Evolutionary conservation across 2,113 vertebrate species (phyloP).

Genomic region (Microcebus murinus): DNA sequence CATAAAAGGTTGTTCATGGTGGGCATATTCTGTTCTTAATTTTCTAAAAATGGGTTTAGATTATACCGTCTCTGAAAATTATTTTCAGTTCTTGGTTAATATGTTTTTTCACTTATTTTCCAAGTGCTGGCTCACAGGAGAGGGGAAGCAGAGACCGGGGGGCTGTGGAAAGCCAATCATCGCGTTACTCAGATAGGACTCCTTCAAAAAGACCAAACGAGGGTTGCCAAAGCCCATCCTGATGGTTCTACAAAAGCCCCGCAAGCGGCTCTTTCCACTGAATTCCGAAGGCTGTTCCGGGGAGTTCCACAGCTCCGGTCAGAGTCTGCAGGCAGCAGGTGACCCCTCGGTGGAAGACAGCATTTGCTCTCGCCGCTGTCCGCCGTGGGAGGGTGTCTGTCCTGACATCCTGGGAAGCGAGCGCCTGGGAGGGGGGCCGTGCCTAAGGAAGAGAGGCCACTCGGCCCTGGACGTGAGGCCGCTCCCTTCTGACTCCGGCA

Average conservation of each 20-base stretch:
- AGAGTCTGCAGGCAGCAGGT: not conserved
- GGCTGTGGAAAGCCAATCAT: not conserved
- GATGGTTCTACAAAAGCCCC: not conserved
- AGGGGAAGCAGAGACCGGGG: not conserved
- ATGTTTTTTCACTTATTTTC: not conserved
- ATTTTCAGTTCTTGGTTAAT: not conserved
- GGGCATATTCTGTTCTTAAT: not conserved
- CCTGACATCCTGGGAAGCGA: not conserved
- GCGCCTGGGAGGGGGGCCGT: fast-evolving
- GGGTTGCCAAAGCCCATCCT: not conserved
- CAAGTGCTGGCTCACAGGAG: not conserved
- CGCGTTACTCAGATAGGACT: not conserved
- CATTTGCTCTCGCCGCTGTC: not conserved
- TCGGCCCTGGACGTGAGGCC: not conserved
- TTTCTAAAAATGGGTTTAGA: not conserved
- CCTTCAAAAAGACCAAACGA: not conserved
- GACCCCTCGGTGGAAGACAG: fast-evolving
- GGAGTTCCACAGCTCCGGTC: not conserved
- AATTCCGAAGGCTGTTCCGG: not conserved
- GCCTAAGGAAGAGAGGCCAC: not conserved
- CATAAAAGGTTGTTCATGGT: not conserved
- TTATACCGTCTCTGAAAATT: not conserved
- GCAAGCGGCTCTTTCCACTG: not conserved
- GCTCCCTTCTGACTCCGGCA: not conserved
- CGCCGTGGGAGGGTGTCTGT: not conserved